These are phyloP conservation scores for Benitochromis conjunctus DNA, from an alignment of 2,113 vertebrate genomes.

Conservation along the genomic window DNA sequence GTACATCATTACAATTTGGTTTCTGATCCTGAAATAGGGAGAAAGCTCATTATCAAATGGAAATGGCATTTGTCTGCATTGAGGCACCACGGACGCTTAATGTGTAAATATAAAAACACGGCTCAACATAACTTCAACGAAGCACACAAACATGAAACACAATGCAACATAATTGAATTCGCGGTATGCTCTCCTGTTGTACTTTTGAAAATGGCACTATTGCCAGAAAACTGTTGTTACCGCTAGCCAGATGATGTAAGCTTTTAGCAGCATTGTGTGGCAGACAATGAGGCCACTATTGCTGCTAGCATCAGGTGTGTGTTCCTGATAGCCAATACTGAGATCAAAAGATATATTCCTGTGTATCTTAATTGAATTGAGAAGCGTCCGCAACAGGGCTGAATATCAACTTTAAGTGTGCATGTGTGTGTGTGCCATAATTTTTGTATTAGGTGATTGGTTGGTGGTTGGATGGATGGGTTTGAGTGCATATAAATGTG, in stretches of 20 bases:
- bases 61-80: not conserved
- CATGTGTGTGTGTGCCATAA: slow-evolving; percentile 3
- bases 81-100: not conserved
- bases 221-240: slow-evolving; percentile 54
- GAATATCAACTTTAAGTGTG: slow-evolving; percentile 21
- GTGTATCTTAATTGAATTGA: slow-evolving; percentile 62
- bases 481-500: slow-evolving; percentile 4
- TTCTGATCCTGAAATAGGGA: not conserved
- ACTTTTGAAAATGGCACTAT: slow-evolving; percentile 13
- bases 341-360: slow-evolving; percentile 63
- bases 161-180: slow-evolving; percentile 7
- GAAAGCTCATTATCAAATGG: slow-evolving; percentile 18
- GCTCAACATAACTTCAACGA: not conserved
- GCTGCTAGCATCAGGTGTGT: slow-evolving; percentile 67
- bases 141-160: not conserved
- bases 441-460: slow-evolving; percentile 39
- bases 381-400: slow-evolving; percentile 17
- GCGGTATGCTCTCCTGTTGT: not conserved
- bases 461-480: slow-evolving; percentile 9
- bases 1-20: not conserved
- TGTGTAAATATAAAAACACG: not conserved
- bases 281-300: slow-evolving; percentile 47
- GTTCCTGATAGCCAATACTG: slow-evolving; percentile 60
- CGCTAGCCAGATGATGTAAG: slow-evolving; percentile 64
- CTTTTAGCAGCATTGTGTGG: slow-evolving; percentile 49